Percentiles rank a stretch among this genome's conserved stretches.
These are phyloP conservation scores for Cotesia chilonis DNA, from an alignment of 1,140 invertebrate species.

Conservation along the genomic window DNA sequence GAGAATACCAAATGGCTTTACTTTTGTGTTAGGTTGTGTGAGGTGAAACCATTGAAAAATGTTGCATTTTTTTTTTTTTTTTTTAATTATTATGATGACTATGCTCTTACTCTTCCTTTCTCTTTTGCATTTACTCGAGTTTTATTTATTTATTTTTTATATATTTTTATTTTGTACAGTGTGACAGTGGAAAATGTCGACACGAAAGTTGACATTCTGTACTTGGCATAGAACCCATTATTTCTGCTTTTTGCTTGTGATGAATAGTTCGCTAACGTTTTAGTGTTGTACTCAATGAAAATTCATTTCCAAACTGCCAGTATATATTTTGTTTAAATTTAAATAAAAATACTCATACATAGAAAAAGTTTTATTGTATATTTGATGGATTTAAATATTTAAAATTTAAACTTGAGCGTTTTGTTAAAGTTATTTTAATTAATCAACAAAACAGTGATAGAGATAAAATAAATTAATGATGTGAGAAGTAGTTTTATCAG, in stretches of 20 bases:
- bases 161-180: conserved; percentile 17
- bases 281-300: conserved; percentile 25
- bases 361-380: background rate
- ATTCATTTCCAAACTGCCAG: background rate
- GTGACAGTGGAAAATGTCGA: conserved; percentile 31
- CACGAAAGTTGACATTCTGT: conserved; percentile 40
- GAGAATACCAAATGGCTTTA: conserved; percentile 53
- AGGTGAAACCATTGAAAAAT: conserved; percentile 31
- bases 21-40: conserved; percentile 30
- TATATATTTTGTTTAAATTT: background rate
- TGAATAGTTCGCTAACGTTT: conserved; percentile 23
- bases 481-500: no score
- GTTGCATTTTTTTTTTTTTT: conserved; percentile 6
- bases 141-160: conserved; percentile 8
- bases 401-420: no score
- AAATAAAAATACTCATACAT: background rate
- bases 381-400: no score
- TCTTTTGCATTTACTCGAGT: background rate
- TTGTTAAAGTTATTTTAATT: no score
- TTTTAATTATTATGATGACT: background rate
- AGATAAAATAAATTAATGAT: no score
- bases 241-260: conserved; percentile 23
- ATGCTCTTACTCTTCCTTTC: background rate
- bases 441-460: no score
- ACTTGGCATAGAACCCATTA: conserved; percentile 39